Evolutionary conservation across 23 tunicate genomes (phyloP), one percentile per base, ranked within the genome.

Genomic region (Ciona savignyi): DNA sequence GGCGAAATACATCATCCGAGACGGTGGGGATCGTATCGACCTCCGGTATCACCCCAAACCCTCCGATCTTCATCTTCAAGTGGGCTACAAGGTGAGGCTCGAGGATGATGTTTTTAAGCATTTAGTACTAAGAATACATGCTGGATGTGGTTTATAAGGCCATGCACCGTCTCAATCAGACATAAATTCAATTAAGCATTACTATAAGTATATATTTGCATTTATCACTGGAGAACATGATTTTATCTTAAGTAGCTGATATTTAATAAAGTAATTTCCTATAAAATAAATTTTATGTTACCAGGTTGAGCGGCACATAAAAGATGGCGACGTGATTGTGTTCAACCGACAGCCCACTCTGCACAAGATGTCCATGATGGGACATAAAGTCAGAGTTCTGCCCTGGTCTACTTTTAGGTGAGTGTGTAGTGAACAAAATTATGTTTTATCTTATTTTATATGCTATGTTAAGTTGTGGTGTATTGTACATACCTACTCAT

Each of bases 301-400:
- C 2, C 49, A 91, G 97, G 99, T 95, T 67, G 99, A 95, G 56
- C 79, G 99, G 4, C 99, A 95, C 65, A 89, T 95, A 60, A 83
- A 80, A 73, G 99, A 95, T 62, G 96, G 90, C 34, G 99, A 95
- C 56, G 96, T 95, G 23, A 82, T 95, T 67, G 95, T 95, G 26
- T 95, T 95, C 65, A 95, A 95, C 73, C 99, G 99, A 1, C 99
- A 95, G 63, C 99, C 99, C 2, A 95, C 99, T 27, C 69, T 95
- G 72, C 99, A 95, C 66, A 95, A 95, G 84, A 95, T 95, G 99
- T 83, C 92, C 35, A 95, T 95, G 99, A 95, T 95, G 99, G 99
- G 99, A 30, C 99, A 95, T 81, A 89, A 81, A 81, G 96, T 95
- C 56, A 71, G 80, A 49, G 99, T 95, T 30, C 64, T 95, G 31